A percentile compares a stretch with the other conserved stretches of the same genome.
Conservation (phyloP, 1,140 invertebrate genomes). For the Sycobia sp. region DNA sequence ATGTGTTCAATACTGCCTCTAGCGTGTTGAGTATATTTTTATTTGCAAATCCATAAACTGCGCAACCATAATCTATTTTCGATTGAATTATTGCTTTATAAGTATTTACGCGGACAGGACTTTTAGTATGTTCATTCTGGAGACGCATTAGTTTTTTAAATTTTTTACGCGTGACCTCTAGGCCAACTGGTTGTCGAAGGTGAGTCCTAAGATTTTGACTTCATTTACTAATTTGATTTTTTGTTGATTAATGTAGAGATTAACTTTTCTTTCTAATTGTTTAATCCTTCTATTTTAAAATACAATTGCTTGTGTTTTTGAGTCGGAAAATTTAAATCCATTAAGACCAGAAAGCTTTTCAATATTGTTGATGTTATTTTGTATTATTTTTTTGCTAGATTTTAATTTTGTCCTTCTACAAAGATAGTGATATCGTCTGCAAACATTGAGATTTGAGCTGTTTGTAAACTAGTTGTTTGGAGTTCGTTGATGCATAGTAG, state of each 20-base stretch:
- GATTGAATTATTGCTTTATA: constrained; percentile 32
- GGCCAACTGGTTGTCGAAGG: constrained; percentile 33
- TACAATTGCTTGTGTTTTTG: not conserved
- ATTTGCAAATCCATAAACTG: constrained; percentile 39
- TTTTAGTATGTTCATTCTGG: constrained; percentile 34
- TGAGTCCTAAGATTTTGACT: constrained; percentile 36
- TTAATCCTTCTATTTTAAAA: not conserved
- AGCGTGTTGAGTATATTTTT: not conserved
- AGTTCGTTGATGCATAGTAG: constrained; percentile 34
- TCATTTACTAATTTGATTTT: not conserved
- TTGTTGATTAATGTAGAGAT: not conserved
- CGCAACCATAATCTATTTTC: constrained; percentile 40
- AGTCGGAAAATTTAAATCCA: constrained; percentile 24
- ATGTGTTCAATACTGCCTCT: not conserved
- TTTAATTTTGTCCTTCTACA: constrained; percentile 13
- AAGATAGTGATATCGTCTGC: too few relatives aligned
- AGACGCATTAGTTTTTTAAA: constrained; percentile 33
- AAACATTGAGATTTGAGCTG: constrained; percentile 20
- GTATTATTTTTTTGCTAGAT: too few relatives aligned
- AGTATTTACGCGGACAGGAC: constrained; percentile 22
- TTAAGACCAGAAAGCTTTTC: too few relatives aligned
- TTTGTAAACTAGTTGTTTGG: constrained; percentile 6
- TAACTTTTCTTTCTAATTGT: constrained; percentile 7
- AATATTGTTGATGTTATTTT: too few relatives aligned
- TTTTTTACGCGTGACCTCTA: constrained; percentile 36